These are phyloP conservation scores for Girardia tigrina DNA, from an alignment of 2,888 invertebrate species.

Conservation along the genomic window DNA sequence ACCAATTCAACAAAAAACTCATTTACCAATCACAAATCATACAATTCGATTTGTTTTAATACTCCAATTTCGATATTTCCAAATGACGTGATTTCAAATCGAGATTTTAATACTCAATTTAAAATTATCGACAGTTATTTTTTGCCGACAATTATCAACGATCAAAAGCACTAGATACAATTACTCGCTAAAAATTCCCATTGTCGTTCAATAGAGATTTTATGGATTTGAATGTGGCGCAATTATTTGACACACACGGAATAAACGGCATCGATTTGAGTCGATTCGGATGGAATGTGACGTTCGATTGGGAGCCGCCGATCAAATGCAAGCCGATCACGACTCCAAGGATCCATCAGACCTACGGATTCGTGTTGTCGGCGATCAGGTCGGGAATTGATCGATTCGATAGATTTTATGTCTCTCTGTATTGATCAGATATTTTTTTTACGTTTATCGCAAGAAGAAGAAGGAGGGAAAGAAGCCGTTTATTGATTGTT, in stretches of 20 bases:
- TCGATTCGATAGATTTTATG: neutral
- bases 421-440: neutral
- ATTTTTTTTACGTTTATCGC: constrained; percentile 39
- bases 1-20: too few relatives aligned
- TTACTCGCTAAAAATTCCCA: too few relatives aligned
- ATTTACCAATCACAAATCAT: too few relatives aligned
- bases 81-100: neutral
- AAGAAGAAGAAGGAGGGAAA: constrained; percentile 44
- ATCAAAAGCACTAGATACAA: too few relatives aligned
- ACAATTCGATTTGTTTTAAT: constrained; percentile 7
- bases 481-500: constrained; percentile 65
- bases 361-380: constrained; percentile 43
- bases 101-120: too few relatives aligned
- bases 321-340: constrained; percentile 44
- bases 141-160: too few relatives aligned
- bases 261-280: constrained; percentile 39
- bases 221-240: neutral
- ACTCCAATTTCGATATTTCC: neutral
- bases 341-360: constrained; percentile 58
- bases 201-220: too few relatives aligned
- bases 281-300: constrained; percentile 45
- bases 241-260: neutral
- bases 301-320: constrained; percentile 41
- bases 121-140: too few relatives aligned
- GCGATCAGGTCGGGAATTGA: constrained; percentile 6